Evolutionary conservation across 1,140 invertebrate genomes (phyloP).

Genomic region (Macrotrachela quadricornifera): DNA sequence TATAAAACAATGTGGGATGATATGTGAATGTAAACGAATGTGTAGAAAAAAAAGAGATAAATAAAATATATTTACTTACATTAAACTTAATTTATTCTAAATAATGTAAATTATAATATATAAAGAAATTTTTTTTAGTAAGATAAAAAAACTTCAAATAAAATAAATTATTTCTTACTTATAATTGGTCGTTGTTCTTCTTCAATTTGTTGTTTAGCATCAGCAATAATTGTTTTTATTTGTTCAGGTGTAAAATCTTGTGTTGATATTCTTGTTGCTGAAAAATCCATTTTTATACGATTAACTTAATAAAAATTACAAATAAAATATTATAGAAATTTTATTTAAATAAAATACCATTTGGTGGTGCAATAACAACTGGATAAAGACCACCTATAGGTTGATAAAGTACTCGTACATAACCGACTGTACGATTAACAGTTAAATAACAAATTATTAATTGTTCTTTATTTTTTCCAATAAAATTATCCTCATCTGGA

Average conservation of each 20-base stretch:
- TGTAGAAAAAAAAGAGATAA: too few species aligned
- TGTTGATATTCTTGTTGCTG: slow-evolving; percentile 1
- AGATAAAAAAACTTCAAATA: too few species aligned
- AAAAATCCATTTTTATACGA: slow-evolving; percentile 8
- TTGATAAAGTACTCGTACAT: slow-evolving; percentile 19
- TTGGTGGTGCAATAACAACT: slow-evolving; percentile 16
- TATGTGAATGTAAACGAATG: too few species aligned
- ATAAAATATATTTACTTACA: too few species aligned
- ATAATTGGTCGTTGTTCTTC: not conserved
- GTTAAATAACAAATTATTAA: slow-evolving; percentile 23
- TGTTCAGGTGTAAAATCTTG: slow-evolving; percentile 7
- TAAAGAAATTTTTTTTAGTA: too few species aligned
- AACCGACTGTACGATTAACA: slow-evolving; percentile 17
- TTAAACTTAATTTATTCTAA: too few species aligned
- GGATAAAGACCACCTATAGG: slow-evolving; percentile 23
- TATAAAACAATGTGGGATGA: too few species aligned
- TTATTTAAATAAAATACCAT: slow-evolving; percentile 11
- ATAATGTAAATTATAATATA: too few species aligned
- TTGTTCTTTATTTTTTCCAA: slow-evolving; percentile 14
- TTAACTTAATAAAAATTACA: not conserved
- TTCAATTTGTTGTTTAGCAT: slow-evolving; percentile 9
- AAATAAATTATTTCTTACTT: too few species aligned
- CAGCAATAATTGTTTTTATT: slow-evolving; percentile 8
- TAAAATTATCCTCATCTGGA: slow-evolving; percentile 8
- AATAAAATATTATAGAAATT: not conserved